Base-by-base conservation (phyloP, 2,888 invertebrate species). In the Sinodicranocentrus sp. region DNA sequence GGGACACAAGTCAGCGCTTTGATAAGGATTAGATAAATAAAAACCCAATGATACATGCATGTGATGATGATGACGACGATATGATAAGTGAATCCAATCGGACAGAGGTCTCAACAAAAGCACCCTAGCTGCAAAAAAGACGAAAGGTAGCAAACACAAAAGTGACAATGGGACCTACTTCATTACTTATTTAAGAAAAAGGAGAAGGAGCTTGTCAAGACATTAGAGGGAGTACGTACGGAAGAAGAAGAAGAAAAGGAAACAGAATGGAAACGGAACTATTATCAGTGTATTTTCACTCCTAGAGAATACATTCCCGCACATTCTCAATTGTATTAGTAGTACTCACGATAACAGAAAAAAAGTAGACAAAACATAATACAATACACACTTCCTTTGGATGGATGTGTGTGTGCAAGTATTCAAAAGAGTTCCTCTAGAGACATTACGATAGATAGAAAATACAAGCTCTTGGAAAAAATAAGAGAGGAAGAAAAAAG, bases 51-150 rank as follows among this genome's bases (percentile, higher is more conserved):
- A 65, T 48, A 63, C 67, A 68, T 39, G 78, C 68, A 70, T 65
- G 68, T 48, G 73, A 73, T n/a, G n/a, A n/a, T n/a, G 33, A 33
- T 33, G 33, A 33, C 33, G 33, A 33, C 76, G 80, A 84, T 75
- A 84, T 80, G 80, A 84, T 75, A 84, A 73, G 84, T 79, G 76
- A 80, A 76, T 84, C 84, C 75, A 84, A 84, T 84, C 54, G 70
- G 61, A 54, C 17, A n/a, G 61, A 73, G 72, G 75, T 52, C 44
- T 75, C 26, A 8, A 67, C 63, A 76, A 67, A 67, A 67, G 57
- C 17, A 54, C 57, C 57, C 48, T 63, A 28, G 23, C 48, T 33
- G 10, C 48, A 48, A 15, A 65, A 19, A 65, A 75, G 57, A 23
- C 43, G 67, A 57, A 63, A 59, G 65, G 59, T 23, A 63, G 26